Conservation (phyloP, 2,113 vertebrate species). For the Malurus melanocephalus region DNA sequence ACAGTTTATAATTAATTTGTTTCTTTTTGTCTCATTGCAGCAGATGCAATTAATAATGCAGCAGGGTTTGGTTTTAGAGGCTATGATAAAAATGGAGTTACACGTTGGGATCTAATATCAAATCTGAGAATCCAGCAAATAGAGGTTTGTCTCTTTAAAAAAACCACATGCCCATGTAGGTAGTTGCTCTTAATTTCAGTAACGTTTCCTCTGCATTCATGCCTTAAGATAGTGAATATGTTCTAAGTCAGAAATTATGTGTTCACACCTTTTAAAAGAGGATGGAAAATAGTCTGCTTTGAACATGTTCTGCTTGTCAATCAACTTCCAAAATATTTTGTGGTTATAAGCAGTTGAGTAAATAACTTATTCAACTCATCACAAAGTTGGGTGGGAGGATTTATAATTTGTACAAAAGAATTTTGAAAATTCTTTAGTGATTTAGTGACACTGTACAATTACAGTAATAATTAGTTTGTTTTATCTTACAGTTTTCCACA, state of each 20-base stretch:
- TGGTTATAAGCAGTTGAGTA: not conserved
- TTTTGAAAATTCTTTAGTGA: not conserved
- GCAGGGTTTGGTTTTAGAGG: constrained; percentile 97
- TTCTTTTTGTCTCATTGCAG: constrained; percentile 68
- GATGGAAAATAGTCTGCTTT: not conserved
- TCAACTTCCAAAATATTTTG: not conserved
- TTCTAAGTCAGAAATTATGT: not conserved
- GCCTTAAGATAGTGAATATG: not conserved
- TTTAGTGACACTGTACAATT: not conserved
- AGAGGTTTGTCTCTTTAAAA: constrained; percentile 81
- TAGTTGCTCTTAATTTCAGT: not conserved
- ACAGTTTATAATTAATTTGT: not conserved
- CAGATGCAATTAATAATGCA: constrained; percentile 98
- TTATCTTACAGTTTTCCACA: constrained; percentile 86
- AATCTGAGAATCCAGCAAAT: constrained; percentile 94
- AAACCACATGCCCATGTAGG: not conserved
- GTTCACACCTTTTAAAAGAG: not conserved
- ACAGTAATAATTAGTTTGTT: not conserved
- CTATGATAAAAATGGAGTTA: constrained; percentile 86
- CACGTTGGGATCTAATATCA: constrained; percentile 91
- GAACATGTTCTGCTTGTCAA: not conserved
- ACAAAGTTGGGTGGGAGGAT: not conserved
- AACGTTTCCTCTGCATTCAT: not conserved
- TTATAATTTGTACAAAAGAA: not conserved
- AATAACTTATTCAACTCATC: not conserved